phyloP scores from a whole-genome alignment of 92 coral and sea anemone genomes.

The Umimayanthus kanabou region DNA sequence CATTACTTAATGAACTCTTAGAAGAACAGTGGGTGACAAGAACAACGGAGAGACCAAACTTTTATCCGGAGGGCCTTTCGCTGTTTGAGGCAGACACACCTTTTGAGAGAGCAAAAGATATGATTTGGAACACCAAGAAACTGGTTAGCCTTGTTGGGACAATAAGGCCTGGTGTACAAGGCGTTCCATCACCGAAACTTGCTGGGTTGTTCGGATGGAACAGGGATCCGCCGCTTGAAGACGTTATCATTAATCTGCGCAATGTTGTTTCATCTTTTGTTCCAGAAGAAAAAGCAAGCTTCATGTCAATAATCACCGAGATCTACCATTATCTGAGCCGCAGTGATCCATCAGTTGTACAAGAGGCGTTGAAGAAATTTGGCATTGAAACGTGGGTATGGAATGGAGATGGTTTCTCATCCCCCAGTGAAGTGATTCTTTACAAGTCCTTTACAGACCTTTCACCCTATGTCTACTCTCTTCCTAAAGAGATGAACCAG shows the following conservation, averaged over 20 bases:
- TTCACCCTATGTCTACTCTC: slow-evolving; percentile 61
- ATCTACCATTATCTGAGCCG: slow-evolving; percentile 56
- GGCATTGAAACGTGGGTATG: slow-evolving; percentile 62
- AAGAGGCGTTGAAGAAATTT: slow-evolving; percentile 4
- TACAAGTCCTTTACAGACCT: slow-evolving; percentile 56
- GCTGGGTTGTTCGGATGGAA: slow-evolving; percentile 61
- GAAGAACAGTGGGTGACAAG: slow-evolving; percentile 57
- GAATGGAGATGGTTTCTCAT: slow-evolving; percentile 85
- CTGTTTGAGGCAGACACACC: slow-evolving; percentile 1
- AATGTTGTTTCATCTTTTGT: slow-evolving; percentile 50
- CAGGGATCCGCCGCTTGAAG: slow-evolving; percentile 39
- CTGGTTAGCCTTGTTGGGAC: slow-evolving; percentile 59
- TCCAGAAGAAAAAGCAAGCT: slow-evolving; percentile 57
- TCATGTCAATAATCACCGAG: slow-evolving; percentile 46
- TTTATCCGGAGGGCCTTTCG: slow-evolving; percentile 47
- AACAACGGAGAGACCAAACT: slow-evolving; percentile 41
- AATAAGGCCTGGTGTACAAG: slow-evolving; percentile 45
- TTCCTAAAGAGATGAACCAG: slow-evolving; percentile 58
- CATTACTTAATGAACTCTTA: slow-evolving; percentile 35
- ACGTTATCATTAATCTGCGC: slow-evolving; percentile 57
- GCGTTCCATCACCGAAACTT: slow-evolving; percentile 17
- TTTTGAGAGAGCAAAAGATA: slow-evolving; percentile 61
- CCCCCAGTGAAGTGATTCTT: slow-evolving; percentile 46
- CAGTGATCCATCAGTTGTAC: neutral
- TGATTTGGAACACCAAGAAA: slow-evolving; percentile 34